phyloP scores from a whole-genome alignment of 2,888 invertebrate species.

The Zhengitettix transpicula region DNA sequence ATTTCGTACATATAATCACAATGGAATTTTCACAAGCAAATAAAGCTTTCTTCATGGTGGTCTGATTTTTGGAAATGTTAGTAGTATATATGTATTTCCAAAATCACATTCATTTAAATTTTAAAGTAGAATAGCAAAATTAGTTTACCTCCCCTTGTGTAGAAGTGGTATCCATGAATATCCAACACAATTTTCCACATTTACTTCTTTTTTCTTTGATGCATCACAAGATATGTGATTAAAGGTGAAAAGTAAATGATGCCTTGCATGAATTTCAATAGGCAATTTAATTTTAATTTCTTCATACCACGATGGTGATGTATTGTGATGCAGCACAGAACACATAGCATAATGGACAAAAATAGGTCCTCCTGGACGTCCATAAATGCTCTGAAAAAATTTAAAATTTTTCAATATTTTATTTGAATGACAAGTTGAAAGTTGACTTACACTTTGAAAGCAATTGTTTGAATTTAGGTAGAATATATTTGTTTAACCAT shows the following conservation, averaged over 20 bases:
- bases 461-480: too few relatives aligned
- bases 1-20: too few relatives aligned
- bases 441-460: too few relatives aligned
- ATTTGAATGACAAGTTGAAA: too few relatives aligned
- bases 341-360: constrained; percentile 43
- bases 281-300: constrained; percentile 87
- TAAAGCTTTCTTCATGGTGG: too few relatives aligned
- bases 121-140: too few relatives aligned
- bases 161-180: constrained; percentile 87
- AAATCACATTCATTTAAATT: too few relatives aligned
- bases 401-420: constrained; percentile 8
- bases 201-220: constrained; percentile 49
- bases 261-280: constrained; percentile 62
- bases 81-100: too few relatives aligned
- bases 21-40: too few relatives aligned
- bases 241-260: constrained; percentile 89
- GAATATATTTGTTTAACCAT: too few relatives aligned
- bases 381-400: constrained; percentile 52
- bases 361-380: constrained; percentile 44
- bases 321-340: constrained; percentile 80
- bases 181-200: constrained; percentile 73
- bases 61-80: too few relatives aligned
- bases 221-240: constrained; percentile 89
- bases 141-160: constrained; percentile 45
- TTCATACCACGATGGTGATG: constrained; percentile 79